Conservation (phyloP, 1,140 invertebrate species). For the Ostrea denselamellosa region DNA sequence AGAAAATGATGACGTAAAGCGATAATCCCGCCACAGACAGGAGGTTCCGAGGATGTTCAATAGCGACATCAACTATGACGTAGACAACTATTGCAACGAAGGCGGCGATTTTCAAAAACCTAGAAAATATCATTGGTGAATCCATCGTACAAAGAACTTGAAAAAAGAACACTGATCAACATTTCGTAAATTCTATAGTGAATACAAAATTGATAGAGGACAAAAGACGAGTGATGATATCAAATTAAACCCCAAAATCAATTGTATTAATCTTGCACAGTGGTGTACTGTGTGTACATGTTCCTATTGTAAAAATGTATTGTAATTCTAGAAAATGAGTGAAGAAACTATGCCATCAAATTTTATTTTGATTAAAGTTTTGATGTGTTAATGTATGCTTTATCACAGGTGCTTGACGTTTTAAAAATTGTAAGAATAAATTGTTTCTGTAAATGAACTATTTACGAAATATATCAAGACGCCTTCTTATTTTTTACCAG, state of each 20-base stretch:
- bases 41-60: conserved; percentile 67
- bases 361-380: too few species aligned
- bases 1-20: conserved; percentile 70
- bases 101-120: conserved; percentile 56
- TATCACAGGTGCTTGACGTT: too few species aligned
- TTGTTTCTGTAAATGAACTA: too few species aligned
- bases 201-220: neutral
- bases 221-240: neutral
- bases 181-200: neutral
- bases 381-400: too few species aligned
- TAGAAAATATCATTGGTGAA: conserved; percentile 30
- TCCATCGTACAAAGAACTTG: neutral
- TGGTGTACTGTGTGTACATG: neutral
- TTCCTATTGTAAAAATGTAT: neutral
- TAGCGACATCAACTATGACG: conserved; percentile 67
- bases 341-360: too few species aligned
- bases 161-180: neutral
- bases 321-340: too few species aligned
- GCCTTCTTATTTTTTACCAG: too few species aligned
- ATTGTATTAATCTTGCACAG: neutral
- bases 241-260: neutral
- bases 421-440: too few species aligned
- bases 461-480: too few species aligned
- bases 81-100: conserved; percentile 60
- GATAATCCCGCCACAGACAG: conserved; percentile 68